Conservation (phyloP, 1,140 invertebrate genomes). For the Brachionus calyciflorus region DNA sequence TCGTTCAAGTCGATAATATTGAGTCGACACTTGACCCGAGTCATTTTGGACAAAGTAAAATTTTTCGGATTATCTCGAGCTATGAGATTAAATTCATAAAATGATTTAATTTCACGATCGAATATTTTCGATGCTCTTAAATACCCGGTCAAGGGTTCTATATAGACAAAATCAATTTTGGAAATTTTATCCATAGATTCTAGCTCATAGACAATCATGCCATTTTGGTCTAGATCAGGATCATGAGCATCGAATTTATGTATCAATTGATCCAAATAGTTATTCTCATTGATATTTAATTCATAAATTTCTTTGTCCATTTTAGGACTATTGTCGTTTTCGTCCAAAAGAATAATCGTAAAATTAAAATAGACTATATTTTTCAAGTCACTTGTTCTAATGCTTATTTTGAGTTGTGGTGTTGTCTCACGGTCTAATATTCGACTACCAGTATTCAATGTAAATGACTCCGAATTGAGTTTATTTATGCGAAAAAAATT, state of each 20-base stretch:
- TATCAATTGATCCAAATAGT: conserved; percentile 33
- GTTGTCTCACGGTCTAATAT: background rate
- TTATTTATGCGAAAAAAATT: background rate
- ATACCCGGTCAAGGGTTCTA: conserved; percentile 10
- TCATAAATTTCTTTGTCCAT: background rate
- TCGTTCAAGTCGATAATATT: conserved; percentile 30
- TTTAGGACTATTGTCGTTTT: conserved; percentile 17
- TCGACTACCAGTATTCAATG: background rate
- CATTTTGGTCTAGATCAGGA: background rate
- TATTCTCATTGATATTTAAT: conserved; percentile 23
- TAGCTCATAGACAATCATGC: background rate
- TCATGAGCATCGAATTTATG: conserved; percentile 16
- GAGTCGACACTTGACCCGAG: background rate
- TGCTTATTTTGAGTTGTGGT: background rate
- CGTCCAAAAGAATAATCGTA: background rate
- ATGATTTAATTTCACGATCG: background rate
- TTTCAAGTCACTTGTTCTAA: background rate
- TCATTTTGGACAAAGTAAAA: background rate
- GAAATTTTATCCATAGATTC: no score
- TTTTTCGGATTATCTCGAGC: conserved; percentile 1
- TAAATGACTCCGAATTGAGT: conserved; percentile 12
- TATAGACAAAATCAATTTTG: conserved; percentile 1
- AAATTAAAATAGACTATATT: background rate
- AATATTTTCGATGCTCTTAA: conserved; percentile 11
- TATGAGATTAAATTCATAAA: background rate